Evolutionary conservation across 2,888 invertebrate genomes (phyloP), one percentile per base, ranked within the genome.

Genomic region (Leptura quadrifasciata): DNA sequence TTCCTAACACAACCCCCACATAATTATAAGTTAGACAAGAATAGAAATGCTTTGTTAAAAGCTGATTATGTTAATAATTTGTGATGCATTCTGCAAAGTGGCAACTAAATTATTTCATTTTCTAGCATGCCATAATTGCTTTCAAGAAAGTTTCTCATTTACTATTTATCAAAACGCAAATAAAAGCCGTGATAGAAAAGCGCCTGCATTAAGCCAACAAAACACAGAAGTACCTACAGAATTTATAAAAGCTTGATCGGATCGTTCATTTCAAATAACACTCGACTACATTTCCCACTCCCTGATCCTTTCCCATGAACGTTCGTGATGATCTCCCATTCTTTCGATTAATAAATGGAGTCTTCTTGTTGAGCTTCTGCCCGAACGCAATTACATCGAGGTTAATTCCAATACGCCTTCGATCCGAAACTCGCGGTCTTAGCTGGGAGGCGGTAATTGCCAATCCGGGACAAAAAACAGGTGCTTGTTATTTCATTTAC

Each of bases 291-390:
- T 39, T 12, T 12, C 47, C 10, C 61, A 12, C 35, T n/a, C 70
- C 18, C 15, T 20, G 12, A 18, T 18, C 67, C 20, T 57, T 35
- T n/a, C 17, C 60, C 24, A 35, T 52, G 24, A 61, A 52, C 35
- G 31, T n/a, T 69, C 68, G 18, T 20, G 31, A 57, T 57, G 72
- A 75, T 74, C 70, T 76, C 55, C 76, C 80, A 80, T 79, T 79
- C 80, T 81, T 81, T 80, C 82, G 80, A 82, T 83, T 85, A 82
- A 79, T 83, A 82, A 82, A 81, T 76, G 81, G 71, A 68, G 64
- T 64, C 64, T 64, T 52, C 39, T 54, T 47, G 65, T 20, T 21
- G 35, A 35, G 63, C 47, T 35, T 39, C 18, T 57, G 35, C 70
- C 15, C 35, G 65, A 65, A 27, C 71, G 60, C 61, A 67, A 61